phyloP scores from a whole-genome alignment of 2,113 vertebrate genomes.

The Pseudorasbora parva region DNA sequence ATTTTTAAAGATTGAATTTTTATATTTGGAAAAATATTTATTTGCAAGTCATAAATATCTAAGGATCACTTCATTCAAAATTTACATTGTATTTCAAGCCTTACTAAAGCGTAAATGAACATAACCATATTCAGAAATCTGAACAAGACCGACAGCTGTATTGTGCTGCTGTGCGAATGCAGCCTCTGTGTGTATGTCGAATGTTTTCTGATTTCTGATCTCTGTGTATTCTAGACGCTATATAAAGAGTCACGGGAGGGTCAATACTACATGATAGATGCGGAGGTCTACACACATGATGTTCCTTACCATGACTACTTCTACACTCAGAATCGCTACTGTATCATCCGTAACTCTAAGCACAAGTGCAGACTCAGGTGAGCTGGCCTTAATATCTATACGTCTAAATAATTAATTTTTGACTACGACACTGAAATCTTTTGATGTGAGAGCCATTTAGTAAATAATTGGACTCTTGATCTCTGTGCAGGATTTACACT shows the following conservation, averaged over 20 bases:
- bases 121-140: not conserved
- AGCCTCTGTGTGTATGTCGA: conserved; percentile 6
- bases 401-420: not conserved
- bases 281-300: conserved; percentile 91
- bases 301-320: conserved; percentile 98
- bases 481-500: conserved; percentile 81
- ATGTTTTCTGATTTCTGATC: not conserved
- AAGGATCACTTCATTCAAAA: not conserved
- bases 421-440: not conserved
- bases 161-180: not conserved
- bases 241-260: conserved; percentile 90
- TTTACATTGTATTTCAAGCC: not conserved
- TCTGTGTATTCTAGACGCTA: conserved; percentile 75
- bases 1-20: not conserved
- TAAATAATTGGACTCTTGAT: not conserved
- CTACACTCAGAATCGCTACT: conserved; percentile 91
- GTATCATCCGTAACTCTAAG: conserved; percentile 83
- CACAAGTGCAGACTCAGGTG: conserved; percentile 91
- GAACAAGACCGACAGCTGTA: not conserved
- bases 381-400: conserved; percentile 40
- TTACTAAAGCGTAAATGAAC: not conserved
- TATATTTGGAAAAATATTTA: not conserved
- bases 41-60: not conserved
- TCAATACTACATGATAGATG: conserved; percentile 85
- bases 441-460: not conserved